phyloP scores from a whole-genome alignment of 2,113 vertebrate species.

The Grallaria varia region DNA sequence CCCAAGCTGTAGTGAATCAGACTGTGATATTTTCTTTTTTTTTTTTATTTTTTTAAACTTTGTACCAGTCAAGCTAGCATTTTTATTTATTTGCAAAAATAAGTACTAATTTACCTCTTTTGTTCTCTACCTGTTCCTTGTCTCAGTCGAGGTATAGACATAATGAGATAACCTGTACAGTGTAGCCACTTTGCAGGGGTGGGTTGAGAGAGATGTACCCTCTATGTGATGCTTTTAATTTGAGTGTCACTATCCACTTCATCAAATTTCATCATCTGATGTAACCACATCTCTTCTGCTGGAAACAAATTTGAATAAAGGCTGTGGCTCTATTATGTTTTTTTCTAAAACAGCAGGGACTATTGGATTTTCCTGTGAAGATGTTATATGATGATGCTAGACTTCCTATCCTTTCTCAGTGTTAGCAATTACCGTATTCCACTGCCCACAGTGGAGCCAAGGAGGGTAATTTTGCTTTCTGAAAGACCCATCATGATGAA shows the following conservation, averaged over 20 bases:
- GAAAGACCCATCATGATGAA: not conserved
- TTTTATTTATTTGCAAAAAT: not conserved
- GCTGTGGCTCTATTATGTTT: not conserved
- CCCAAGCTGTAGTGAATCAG: not conserved
- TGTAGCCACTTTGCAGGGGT: rapidly evolving
- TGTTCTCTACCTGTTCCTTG: not conserved
- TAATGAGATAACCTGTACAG: not conserved
- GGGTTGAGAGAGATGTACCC: not conserved
- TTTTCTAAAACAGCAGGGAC: not conserved
- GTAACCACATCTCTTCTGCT: not conserved
- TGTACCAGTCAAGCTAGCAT: not conserved
- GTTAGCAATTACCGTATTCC: not conserved
- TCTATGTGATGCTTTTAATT: not conserved
- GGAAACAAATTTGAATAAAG: not conserved
- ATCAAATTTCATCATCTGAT: not conserved
- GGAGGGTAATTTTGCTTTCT: not conserved
- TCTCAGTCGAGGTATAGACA: not conserved
- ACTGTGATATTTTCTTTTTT: not conserved
- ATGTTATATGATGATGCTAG: not conserved
- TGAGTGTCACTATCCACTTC: not conserved
- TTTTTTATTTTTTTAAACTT: not conserved
- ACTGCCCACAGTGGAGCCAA: not conserved
- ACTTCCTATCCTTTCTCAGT: not conserved
- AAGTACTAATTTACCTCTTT: not conserved
- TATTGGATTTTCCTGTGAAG: not conserved